Percentiles rank a stretch among this genome's conserved stretches.
These are phyloP conservation scores for Drosophila yooni DNA, from an alignment of 2,888 invertebrate species.

Conservation along the genomic window DNA sequence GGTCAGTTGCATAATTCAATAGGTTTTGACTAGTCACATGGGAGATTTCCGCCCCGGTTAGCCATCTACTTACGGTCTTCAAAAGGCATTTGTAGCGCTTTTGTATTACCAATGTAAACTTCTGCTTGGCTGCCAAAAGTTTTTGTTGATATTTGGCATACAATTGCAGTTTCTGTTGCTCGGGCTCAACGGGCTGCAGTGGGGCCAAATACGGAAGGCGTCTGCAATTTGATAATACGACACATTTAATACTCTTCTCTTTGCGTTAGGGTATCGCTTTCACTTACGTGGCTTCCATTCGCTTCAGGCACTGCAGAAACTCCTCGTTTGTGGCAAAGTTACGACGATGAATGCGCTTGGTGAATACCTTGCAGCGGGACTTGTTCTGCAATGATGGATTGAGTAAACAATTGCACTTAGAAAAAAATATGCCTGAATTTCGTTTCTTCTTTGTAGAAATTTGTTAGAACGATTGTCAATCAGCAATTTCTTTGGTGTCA, in stretches of 20 bases:
- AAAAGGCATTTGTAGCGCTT: constrained; percentile 83
- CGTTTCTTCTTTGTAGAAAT: background rate
- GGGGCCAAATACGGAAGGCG: constrained; percentile 82
- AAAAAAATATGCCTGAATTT: background rate
- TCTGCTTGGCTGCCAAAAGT: constrained; percentile 52
- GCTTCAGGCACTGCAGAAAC: constrained; percentile 77
- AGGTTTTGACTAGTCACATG: constrained; percentile 5
- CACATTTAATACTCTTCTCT: too few species aligned
- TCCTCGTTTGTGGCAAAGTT: constrained; percentile 75
- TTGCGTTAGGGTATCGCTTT: background rate
- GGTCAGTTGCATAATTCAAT: constrained; percentile 68
- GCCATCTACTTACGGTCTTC: constrained; percentile 77
- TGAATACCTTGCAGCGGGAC: constrained; percentile 21
- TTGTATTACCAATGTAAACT: constrained; percentile 79
- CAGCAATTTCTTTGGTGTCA: too few species aligned
- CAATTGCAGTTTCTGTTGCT: constrained; percentile 78
- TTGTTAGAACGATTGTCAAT: too few species aligned
- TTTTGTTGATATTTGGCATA: constrained; percentile 66
- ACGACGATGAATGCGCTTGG: constrained; percentile 54
- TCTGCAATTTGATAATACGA: constrained; percentile 47
- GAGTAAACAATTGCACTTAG: background rate
- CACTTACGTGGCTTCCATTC: constrained; percentile 77
- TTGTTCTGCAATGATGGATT: constrained; percentile 19
- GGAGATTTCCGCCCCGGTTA: background rate
- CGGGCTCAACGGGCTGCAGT: constrained; percentile 82